Evolutionary conservation across 2,888 invertebrate genomes (phyloP).

Genomic region (Drosophila mayaguana): DNA sequence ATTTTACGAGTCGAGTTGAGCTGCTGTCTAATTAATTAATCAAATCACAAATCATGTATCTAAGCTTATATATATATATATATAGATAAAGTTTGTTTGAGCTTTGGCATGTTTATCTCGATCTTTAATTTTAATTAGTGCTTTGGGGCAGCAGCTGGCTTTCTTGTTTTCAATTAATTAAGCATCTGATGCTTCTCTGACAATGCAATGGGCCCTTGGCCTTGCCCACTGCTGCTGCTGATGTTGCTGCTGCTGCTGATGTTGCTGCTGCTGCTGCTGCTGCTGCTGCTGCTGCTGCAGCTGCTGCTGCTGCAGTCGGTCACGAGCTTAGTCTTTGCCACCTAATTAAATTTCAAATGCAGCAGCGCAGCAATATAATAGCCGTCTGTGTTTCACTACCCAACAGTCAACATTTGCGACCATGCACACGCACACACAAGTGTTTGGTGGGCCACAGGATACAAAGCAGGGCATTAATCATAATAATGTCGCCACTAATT

Average conservation of each 20-base stretch:
- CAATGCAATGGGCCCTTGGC: conserved; percentile 16
- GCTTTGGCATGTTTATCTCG: conserved; percentile 34
- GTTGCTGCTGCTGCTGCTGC: background rate
- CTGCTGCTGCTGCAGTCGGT: conserved; percentile 9
- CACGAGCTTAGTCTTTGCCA: conserved; percentile 54
- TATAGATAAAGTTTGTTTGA: background rate
- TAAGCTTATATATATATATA: background rate
- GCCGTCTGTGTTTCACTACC: conserved; percentile 27
- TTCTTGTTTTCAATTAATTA: conserved; percentile 47
- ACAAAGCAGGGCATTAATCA: conserved; percentile 66
- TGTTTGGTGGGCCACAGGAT: conserved; percentile 4
- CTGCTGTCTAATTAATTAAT: conserved; percentile 53
- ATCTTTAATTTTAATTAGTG: conserved; percentile 51
- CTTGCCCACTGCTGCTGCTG: conserved; percentile 4
- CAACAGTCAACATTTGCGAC: conserved; percentile 28
- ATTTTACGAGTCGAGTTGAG: conserved; percentile 25
- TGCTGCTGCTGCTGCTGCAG: background rate
- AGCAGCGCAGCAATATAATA: conserved; percentile 50
- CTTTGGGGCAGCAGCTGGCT: conserved; percentile 11
- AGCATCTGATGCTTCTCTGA: conserved; percentile 5
- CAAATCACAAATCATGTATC: conserved; percentile 2
- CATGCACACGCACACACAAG: conserved; percentile 24
- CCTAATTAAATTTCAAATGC: conserved; percentile 74
- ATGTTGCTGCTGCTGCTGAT: conserved; percentile 3
- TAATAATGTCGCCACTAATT: conserved; percentile 78